Percentiles rank a stretch among this genome's conserved stretches.
Conservation (phyloP, 2,888 invertebrate species). For the Lucinisca nassula region DNA sequence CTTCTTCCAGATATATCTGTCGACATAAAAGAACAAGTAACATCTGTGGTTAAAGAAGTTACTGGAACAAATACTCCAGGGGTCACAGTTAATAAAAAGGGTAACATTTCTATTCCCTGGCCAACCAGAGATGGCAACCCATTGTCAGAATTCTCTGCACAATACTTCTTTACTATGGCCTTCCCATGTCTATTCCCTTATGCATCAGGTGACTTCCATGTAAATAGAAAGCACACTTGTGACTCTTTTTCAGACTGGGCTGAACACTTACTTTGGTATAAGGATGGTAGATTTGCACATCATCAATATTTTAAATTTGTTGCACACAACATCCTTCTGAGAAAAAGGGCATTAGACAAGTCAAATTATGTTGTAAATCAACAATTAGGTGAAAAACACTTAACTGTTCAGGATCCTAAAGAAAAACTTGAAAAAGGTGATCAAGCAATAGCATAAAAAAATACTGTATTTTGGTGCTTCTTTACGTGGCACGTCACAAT, state of each 20-base stretch:
- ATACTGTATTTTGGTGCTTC: constrained; percentile 45
- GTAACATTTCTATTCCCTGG: constrained; percentile 52
- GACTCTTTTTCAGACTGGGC: constrained; percentile 64
- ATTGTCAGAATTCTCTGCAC: constrained; percentile 68
- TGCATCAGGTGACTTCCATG: constrained; percentile 67
- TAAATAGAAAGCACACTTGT: constrained; percentile 50
- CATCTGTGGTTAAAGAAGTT: constrained; percentile 31
- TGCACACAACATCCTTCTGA: constrained; percentile 67
- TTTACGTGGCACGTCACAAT: constrained; percentile 61
- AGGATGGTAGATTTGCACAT: constrained; percentile 51
- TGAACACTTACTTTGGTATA: constrained; percentile 64
- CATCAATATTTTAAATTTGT: constrained; percentile 70
- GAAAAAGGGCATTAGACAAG: constrained; percentile 63
- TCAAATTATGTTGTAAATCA: constrained; percentile 65
- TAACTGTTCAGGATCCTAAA: constrained; percentile 32
- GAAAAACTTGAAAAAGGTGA: too few species aligned
- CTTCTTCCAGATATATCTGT: constrained; percentile 29
- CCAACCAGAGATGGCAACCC: constrained; percentile 62
- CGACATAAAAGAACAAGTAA: constrained; percentile 25
- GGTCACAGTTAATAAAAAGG: constrained; percentile 19
- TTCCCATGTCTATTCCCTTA: constrained; percentile 70
- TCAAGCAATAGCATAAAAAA: too few species aligned
- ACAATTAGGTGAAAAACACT: constrained; percentile 14
- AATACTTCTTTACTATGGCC: constrained; percentile 65
- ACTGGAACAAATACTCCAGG: neutral